Evolutionary conservation across 2,888 invertebrate species (phyloP).

Genomic region (Pomacea canaliculata): DNA sequence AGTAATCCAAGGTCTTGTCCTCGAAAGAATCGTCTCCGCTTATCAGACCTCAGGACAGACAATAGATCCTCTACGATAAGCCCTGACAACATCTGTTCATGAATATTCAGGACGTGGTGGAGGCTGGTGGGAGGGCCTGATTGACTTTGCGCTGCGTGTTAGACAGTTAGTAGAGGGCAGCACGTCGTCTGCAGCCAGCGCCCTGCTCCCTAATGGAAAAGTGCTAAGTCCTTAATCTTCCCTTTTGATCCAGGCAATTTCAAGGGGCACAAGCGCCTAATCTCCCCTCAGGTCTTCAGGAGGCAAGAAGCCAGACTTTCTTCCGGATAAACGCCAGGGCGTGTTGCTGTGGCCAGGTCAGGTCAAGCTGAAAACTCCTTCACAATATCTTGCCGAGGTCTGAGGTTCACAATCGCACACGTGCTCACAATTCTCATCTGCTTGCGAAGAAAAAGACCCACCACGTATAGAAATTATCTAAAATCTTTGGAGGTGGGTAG

Average conservation of each 20-base stretch:
- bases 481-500: too few species aligned
- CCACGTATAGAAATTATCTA: too few species aligned
- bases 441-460: too few species aligned
- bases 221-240: background rate
- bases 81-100: background rate
- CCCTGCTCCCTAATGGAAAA: background rate
- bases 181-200: background rate
- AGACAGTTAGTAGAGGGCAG: background rate
- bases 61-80: background rate
- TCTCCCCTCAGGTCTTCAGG: background rate
- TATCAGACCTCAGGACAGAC: too few species aligned
- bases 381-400: too few species aligned
- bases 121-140: too few species aligned
- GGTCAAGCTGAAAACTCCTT: too few species aligned
- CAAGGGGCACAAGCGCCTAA: background rate
- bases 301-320: background rate
- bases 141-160: too few species aligned
- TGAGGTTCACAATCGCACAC: too few species aligned
- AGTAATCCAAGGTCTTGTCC: too few species aligned
- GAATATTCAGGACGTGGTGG: background rate
- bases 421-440: too few species aligned
- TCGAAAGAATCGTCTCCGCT: too few species aligned
- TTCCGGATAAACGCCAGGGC: background rate
- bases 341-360: background rate
- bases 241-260: background rate